phyloP scores from a whole-genome alignment of 2,888 invertebrate species.

The Brachypalpus laphriformis region DNA sequence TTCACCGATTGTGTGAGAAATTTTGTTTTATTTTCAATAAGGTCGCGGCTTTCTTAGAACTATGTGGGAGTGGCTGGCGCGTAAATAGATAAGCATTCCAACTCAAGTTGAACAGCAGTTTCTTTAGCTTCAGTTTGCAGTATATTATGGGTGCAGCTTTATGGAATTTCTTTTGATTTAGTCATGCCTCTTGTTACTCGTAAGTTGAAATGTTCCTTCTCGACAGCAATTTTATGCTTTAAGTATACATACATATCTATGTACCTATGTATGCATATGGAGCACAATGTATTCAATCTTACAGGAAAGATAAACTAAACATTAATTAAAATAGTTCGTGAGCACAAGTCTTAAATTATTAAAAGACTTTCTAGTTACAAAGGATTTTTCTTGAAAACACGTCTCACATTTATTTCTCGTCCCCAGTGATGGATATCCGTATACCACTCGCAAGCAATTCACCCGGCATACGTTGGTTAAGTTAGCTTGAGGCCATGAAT shows the following conservation, averaged over 20 bases:
- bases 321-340: background rate
- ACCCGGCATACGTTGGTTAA: background rate
- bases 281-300: background rate
- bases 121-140: background rate
- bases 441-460: background rate
- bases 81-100: background rate
- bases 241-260: too few relatives aligned
- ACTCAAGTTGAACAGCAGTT: background rate
- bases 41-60: background rate
- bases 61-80: background rate
- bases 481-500: conserved; percentile 20
- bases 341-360: background rate
- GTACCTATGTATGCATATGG: too few relatives aligned
- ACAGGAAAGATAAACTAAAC: background rate
- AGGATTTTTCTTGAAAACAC: too few relatives aligned
- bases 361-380: background rate
- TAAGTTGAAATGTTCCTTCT: background rate
- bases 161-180: background rate
- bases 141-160: background rate
- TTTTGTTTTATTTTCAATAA: background rate
- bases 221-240: too few relatives aligned
- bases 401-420: background rate
- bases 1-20: background rate
- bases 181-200: background rate
- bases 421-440: background rate